Conservation (phyloP, 2,113 vertebrate species). For the Oceanodroma tethys region DNA sequence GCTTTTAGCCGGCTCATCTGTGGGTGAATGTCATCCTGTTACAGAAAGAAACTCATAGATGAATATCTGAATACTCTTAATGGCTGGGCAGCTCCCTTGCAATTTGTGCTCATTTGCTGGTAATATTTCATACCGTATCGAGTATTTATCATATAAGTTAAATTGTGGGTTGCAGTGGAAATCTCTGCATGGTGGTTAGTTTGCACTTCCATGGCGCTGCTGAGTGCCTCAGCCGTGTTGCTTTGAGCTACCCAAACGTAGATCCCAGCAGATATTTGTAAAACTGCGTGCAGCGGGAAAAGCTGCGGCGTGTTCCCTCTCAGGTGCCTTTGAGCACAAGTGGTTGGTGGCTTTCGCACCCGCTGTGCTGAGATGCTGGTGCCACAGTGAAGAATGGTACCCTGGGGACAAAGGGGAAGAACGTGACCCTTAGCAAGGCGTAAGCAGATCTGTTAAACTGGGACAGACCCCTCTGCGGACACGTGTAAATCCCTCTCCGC, state of each 20-base stretch:
- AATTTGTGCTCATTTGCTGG: neutral
- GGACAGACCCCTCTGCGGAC: neutral
- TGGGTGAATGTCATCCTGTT: neutral
- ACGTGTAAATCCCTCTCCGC: fast-evolving
- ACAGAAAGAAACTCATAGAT: neutral
- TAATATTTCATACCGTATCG: neutral
- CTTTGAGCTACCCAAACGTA: neutral
- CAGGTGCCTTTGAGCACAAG: neutral
- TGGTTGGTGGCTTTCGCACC: neutral
- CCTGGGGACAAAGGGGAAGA: neutral
- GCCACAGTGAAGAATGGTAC: neutral
- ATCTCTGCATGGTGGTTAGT: fast-evolving
- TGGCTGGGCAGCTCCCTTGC: neutral
- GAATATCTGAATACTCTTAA: neutral
- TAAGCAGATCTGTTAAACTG: neutral
- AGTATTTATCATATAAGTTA: neutral
- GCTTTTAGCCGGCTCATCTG: neutral
- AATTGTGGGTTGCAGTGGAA: neutral
- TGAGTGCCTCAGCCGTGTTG: neutral
- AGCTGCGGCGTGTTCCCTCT: neutral
- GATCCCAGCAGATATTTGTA: neutral
- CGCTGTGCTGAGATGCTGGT: neutral
- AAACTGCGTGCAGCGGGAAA: neutral
- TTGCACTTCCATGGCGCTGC: neutral
- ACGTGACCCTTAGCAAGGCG: neutral